Base-by-base conservation (phyloP, 1,140 invertebrate species). In the Listronotus oregonensis region DNA sequence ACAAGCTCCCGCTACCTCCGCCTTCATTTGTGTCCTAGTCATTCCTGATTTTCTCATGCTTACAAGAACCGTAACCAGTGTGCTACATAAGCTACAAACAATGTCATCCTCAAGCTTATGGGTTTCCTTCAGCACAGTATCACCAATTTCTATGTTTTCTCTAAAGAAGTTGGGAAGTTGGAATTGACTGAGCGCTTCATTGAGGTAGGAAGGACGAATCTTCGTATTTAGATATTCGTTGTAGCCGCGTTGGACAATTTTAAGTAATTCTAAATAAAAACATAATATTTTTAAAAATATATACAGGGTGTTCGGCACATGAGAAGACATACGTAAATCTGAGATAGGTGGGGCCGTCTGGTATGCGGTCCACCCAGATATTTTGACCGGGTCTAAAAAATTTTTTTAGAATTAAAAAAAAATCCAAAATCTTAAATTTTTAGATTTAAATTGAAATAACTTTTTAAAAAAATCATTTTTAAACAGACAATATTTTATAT, bases 111-210 rank as follows among this genome's bases (percentile, higher is more conserved):
- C 40, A n/a, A 63, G n/a, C 3, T n/a, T 21, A 14, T 14, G 15
- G 10, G 37, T 6, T 37, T 37, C 37, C 10, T 39, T 47, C 9
- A 27, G 27, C n/a, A 10, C 37, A 3, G 21, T 44, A 11, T 59
- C 59, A n/a, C 43, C 49, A 49, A 64, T 37, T 17, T 42, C 34
- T 60, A 34, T 21, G 8, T 42, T 52, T n/a, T 49, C 58, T 15
- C 67, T 17, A 15, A 69, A 69, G 32, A 69, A 66, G 21, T 61
- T 8, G 18, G 67, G 47, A 10, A 69, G 6, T 47, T 59, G 56
- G 44, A 61, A 51, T 1, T 62, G 31, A 1, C 5, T 10, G 3
- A 69, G 21, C 1, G 62, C 56, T 34, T 47, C 39, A 32, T 46
- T 46, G 0, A 69, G 32, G 47, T 69, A 66, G 15, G 27, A 17